Conservation (phyloP, 2,888 invertebrate genomes). For the Gymnoscelis rufifasciata region DNA sequence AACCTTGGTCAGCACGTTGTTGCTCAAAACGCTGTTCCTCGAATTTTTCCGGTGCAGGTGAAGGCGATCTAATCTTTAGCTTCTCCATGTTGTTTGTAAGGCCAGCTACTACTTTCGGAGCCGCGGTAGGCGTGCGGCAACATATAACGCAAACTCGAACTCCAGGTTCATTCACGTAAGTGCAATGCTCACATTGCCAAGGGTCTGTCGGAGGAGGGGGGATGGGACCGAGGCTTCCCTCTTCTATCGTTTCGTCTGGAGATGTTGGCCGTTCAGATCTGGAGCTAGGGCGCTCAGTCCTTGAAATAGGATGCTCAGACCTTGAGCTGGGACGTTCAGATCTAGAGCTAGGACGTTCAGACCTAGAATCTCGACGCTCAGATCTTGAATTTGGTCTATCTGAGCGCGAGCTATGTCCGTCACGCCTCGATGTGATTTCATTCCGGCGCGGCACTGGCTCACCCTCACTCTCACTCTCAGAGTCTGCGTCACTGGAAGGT, state of each 20-base stretch:
- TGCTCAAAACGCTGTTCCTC: slow-evolving; percentile 54
- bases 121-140: slow-evolving; percentile 86
- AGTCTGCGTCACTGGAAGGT: slow-evolving; percentile 80
- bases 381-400: not conserved
- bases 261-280: slow-evolving; percentile 6
- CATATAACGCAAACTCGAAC: slow-evolving; percentile 90
- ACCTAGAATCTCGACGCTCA: not conserved
- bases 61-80: slow-evolving; percentile 31
- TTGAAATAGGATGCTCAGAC: slow-evolving; percentile 1
- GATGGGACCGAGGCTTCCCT: slow-evolving; percentile 58
- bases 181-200: slow-evolving; percentile 95
- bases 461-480: slow-evolving; percentile 72
- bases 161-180: slow-evolving; percentile 89
- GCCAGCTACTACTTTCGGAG: slow-evolving; percentile 42
- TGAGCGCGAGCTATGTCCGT: not conserved
- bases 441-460: slow-evolving; percentile 28
- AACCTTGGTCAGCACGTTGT: slow-evolving; percentile 29
- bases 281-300: slow-evolving; percentile 10
- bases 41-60: slow-evolving; percentile 14
- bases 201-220: slow-evolving; percentile 77
- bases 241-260: slow-evolving; percentile 25
- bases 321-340: slow-evolving; percentile 8
- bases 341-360: not conserved
- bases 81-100: slow-evolving; percentile 31
- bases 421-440: slow-evolving; percentile 10